Base-by-base conservation (phyloP, 2,888 invertebrate species). In the Octonoba sinensis region DNA sequence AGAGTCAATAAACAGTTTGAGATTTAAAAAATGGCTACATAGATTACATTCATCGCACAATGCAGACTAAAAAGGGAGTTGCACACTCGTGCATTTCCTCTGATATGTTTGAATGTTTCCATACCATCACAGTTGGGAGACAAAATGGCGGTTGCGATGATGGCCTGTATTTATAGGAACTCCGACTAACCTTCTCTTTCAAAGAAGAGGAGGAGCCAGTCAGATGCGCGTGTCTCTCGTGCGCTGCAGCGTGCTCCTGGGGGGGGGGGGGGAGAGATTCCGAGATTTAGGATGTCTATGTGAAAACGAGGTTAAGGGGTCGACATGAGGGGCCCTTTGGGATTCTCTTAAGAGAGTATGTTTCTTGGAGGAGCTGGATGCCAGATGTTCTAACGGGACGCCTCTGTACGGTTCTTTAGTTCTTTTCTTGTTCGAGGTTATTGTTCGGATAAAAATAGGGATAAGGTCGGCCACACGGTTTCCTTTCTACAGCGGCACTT, bases 261-360 rank as follows among this genome's bases (percentile, higher is more conserved):
- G 47, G 70, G 70, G 57, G 44, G 70, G 70, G 57, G 69, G 22
- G 47, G 16, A 65, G 47, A 47, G 24, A 67, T 76, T 59, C 47
- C 47, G 24, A 59, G 66, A 66, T 75, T 75, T 66, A 75, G 75
- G 59, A 74, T 74, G 74, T 74, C 65, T 78, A 71, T 78, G 18
- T 70, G 77, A 57, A 62, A 65, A 65, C 65, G 65, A 65, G 65
- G 78, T 79, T 79, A 79, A 79, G 70, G 78, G 78, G 78, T 72
- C 78, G 78, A 56, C 56, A 71, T 18, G 46, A 54, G 75, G 72
- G 78, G 72, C 60, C 60, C 65, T 71, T 47, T 77, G 67, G 47
- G 69, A 76, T 54, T 64, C 46, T 51, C 20, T 51, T 51, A 54
- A 75, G 49, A 67, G 54, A 60, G 66, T 56, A 66, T 24, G 65